These are phyloP conservation scores for Lepidotrigona ventralis DNA, from an alignment of 1,140 invertebrate genomes.

Conservation along the genomic window DNA sequence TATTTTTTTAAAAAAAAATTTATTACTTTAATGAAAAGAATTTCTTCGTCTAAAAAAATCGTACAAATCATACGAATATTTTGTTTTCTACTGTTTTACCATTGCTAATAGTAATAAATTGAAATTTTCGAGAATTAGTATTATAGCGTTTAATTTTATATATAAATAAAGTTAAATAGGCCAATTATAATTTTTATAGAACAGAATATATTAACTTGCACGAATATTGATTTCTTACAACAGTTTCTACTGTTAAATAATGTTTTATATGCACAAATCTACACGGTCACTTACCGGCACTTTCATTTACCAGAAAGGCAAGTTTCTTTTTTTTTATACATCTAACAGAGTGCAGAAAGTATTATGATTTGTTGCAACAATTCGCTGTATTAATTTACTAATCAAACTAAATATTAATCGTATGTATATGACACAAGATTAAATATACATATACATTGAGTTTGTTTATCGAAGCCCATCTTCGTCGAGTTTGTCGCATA, in stretches of 20 bases:
- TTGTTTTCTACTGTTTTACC: not conserved
- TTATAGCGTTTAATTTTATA: not conserved
- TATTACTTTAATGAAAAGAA: constrained; percentile 1
- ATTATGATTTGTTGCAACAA: constrained; percentile 34
- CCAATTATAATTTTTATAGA: constrained; percentile 28
- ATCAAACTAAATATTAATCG: constrained; percentile 33
- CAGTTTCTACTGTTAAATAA: constrained; percentile 21
- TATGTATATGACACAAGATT: constrained; percentile 9
- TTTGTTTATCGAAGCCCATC: not conserved
- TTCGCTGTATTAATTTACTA: constrained; percentile 39
- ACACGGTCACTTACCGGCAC: not conserved
- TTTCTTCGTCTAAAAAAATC: not conserved
- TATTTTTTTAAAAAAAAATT: too few relatives aligned
- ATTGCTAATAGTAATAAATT: not conserved
- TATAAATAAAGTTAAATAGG: constrained; percentile 19
- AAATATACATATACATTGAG: constrained; percentile 24
- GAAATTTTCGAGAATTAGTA: not conserved
- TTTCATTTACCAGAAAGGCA: constrained; percentile 4
- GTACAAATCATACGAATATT: not conserved
- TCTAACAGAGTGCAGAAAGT: constrained; percentile 33
- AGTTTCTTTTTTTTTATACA: constrained; percentile 14
- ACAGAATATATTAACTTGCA: constrained; percentile 40
- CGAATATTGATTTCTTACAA: constrained; percentile 18
- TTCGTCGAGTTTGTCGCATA: constrained; percentile 20
- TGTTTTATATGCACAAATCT: constrained; percentile 49